phyloP scores from a whole-genome alignment of 2,113 vertebrate species.

The Rhinopomastus cyanomelas region DNA sequence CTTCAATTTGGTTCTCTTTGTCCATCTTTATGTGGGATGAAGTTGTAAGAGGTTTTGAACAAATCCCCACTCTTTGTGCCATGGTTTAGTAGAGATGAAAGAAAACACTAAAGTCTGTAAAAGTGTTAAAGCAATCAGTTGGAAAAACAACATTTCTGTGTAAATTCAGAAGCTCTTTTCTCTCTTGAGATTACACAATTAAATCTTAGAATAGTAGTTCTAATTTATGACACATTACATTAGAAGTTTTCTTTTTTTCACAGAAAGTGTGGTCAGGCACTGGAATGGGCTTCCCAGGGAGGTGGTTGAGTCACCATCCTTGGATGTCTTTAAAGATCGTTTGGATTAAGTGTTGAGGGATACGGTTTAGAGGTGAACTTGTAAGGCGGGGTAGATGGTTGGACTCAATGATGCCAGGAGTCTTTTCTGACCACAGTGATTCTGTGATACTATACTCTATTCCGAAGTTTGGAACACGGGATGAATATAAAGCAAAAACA shows the following conservation, averaged over 20 bases:
- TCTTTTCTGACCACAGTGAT: no score
- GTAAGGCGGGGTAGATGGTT: no score
- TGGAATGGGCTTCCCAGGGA: no score
- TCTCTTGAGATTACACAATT: background rate
- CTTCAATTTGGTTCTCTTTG: slow-evolving; percentile 4
- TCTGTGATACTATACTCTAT: no score
- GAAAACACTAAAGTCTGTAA: background rate
- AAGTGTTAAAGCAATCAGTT: background rate
- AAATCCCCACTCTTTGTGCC: background rate
- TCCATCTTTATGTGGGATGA: background rate
- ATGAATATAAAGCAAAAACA: background rate
- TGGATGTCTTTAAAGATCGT: no score
- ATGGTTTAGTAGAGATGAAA: background rate
- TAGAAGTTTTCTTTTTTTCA: no score
- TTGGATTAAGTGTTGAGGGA: no score
- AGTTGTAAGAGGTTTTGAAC: background rate
- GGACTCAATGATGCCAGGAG: no score
- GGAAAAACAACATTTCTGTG: background rate
- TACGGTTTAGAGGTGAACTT: no score
- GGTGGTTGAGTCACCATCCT: no score
- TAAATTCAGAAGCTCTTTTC: background rate
- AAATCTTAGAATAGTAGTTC: background rate
- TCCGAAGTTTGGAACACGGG: background rate
- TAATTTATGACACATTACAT: background rate
- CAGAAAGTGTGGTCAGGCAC: no score